Percentiles rank a stretch among this genome's conserved stretches.
phyloP scores from a whole-genome alignment of 2,113 vertebrate genomes.

The Mandrillus leucophaeus region DNA sequence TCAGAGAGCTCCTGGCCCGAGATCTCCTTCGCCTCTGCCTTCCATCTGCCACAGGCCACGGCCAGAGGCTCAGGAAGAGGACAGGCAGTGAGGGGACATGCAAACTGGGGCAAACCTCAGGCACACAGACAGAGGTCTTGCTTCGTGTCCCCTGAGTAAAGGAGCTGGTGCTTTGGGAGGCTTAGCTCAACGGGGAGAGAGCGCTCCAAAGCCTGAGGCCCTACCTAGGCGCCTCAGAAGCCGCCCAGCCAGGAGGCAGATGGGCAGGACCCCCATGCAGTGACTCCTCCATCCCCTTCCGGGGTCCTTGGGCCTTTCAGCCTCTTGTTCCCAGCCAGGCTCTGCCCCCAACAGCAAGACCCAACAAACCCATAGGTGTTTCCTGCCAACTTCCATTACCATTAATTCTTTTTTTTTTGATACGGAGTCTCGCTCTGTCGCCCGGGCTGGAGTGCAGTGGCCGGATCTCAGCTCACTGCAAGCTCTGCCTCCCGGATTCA shows the following conservation, averaged over 20 bases:
- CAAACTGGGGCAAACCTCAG: not conserved
- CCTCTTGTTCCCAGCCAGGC: not conserved
- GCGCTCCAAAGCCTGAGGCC: not conserved
- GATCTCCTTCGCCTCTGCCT: accelerated
- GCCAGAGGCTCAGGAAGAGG: not conserved
- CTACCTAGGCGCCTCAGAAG: not conserved
- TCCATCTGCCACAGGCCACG: not conserved
- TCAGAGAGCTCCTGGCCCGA: not conserved
- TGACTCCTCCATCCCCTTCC: not conserved
- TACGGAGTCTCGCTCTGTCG: too few species aligned
- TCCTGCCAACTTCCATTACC: not conserved
- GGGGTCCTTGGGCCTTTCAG: not conserved
- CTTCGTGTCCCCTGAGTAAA: not conserved
- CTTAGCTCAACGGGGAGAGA: not conserved
- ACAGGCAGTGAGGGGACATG: not conserved
- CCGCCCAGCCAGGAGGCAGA: not conserved
- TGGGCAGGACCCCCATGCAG: not conserved
- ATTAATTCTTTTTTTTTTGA: too few species aligned
- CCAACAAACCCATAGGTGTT: not conserved
- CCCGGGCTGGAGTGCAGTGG: too few species aligned
- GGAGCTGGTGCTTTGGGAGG: not conserved
- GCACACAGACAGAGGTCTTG: not conserved
- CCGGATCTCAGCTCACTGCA: too few species aligned
- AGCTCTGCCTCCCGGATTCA: too few species aligned
- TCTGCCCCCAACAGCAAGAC: not conserved